These are phyloP conservation scores for Plebejus anna DNA, from an alignment of 2,888 invertebrate species.

Conservation along the genomic window DNA sequence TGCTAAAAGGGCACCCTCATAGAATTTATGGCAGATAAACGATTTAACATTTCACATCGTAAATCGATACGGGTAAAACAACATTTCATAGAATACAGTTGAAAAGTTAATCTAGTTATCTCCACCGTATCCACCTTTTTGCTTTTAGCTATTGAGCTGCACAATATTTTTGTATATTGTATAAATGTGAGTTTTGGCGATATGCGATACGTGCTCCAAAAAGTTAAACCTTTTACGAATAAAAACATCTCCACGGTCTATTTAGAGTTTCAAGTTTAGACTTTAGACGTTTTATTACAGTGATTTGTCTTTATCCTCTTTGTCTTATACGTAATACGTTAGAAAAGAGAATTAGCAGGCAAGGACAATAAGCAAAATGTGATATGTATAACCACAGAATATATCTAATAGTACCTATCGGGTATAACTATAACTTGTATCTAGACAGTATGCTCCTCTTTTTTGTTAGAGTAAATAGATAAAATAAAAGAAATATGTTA, in stretches of 20 bases:
- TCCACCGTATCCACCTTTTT: not conserved
- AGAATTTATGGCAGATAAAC: conserved; percentile 10
- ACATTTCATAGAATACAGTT: not conserved
- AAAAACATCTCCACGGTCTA: not conserved
- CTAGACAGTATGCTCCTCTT: too few species aligned
- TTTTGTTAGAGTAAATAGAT: too few species aligned
- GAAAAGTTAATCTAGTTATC: not conserved
- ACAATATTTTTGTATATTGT: not conserved
- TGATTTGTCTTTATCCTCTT: too few species aligned
- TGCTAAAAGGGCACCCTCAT: conserved; percentile 18
- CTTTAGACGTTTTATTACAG: not conserved
- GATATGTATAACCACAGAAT: too few species aligned
- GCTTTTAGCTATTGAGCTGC: not conserved
- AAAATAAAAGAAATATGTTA: too few species aligned
- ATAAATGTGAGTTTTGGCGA: too few species aligned
- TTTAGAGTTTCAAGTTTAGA: not conserved
- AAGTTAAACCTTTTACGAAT: not conserved
- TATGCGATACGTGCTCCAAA: not conserved
- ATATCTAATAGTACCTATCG: too few species aligned
- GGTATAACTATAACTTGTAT: too few species aligned
- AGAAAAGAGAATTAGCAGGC: too few species aligned
- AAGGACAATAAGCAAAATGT: not conserved
- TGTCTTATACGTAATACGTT: too few species aligned
- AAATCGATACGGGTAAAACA: not conserved
- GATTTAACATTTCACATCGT: conserved; percentile 1